Evolutionary conservation across 2,888 invertebrate species (phyloP), one percentile per base, ranked within the genome.

Genomic region (Zygaena filipendulae): DNA sequence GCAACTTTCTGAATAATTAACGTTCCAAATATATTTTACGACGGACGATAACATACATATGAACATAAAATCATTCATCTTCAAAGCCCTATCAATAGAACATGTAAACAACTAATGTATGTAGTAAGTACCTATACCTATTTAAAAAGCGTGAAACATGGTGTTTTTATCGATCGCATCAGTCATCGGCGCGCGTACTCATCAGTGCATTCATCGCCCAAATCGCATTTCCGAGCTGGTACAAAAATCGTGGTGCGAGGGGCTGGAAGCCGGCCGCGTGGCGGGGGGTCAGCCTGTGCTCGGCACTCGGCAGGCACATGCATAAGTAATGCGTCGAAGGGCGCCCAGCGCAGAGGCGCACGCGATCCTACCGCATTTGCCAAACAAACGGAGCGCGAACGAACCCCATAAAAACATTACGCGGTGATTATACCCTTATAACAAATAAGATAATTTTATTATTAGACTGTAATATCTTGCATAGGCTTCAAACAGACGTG

Each of bases 241-340:
- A 68, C 63, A 67, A 69, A 71, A 68, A 61, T 66, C 61, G 60
- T 48, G 38, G 37, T 40, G 45, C 45, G 55, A 53, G 55, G 52
- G 51, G 34, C 39, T 28, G 36, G 35, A 33, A 29, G 21, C n/a
- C n/a, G n/a, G n/a, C n/a, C 27, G 35, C 49, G 41, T 44, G 51
- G 29, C 30, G 33, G 34, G 26, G 36, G 32, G 35, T 22, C 16
- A 6, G 7, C 16, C 5, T 16, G 16, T 7, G 16, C 32, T 34
- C 49, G 45, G 47, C 52, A 52, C 43, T 41, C 45, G 44, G 48
- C 16, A 10, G 52, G 53, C 50, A 59, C 67, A 75, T 79, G 67
- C 74, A 79, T 77, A 72, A 75, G 70, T 77, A 74, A 75, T 75
- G 68, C 70, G 67, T 45, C 57, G 68, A 64, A 71, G 72, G 71